Evolutionary conservation across 2,888 invertebrate genomes (phyloP), one percentile per base, ranked within the genome.

Genomic region (Phalangium opilio): DNA sequence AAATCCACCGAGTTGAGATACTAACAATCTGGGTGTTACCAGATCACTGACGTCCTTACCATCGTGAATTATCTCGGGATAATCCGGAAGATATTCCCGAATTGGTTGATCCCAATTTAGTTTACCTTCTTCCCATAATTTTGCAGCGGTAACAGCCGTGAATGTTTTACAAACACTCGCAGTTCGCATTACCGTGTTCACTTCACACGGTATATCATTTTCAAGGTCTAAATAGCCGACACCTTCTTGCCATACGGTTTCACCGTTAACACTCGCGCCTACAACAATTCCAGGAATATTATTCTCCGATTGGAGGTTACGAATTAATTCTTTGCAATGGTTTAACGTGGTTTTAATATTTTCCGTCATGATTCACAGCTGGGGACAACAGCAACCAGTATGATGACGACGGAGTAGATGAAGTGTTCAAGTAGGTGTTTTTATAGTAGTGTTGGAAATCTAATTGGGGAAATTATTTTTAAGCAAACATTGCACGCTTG

Each of bases 121-220:
- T 54, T 65, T 64, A 1, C 70, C 71, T 33, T 64, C 61, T 57
- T 75, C 70, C 58, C 67, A 63, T 2, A 73, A 60, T 55, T 67
- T 67, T 18, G 70, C 75, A 41, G 72, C 65, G 21, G 70, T 62
- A 12, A 70, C 63, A 63, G 72, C 69, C 11, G 75, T 72, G 49
- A 76, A 64, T 12, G 70, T 59, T 58, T 75, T 76, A 58, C 73
- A 73, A 51, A 76, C 74, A 56, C 73, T 73, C 35, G 75, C 76
- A 47, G 76, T 75, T 34, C 75, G 62, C 67, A 75, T 69, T 1
- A 74, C 68, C n/a, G 70, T 67, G 10, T 67, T 59, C 11, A 66
- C 59, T 7, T 60, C 57, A 58, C 71, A 70, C 2, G 59, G 61
- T 5, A 68, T 60, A 39, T 64, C 51, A 51, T 73, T 73, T 60